A percentile compares a stretch with the other conserved stretches of the same genome.
Evolutionary conservation across 2,113 vertebrate species (phyloP).

Genomic region (Mobula hypostoma): DNA sequence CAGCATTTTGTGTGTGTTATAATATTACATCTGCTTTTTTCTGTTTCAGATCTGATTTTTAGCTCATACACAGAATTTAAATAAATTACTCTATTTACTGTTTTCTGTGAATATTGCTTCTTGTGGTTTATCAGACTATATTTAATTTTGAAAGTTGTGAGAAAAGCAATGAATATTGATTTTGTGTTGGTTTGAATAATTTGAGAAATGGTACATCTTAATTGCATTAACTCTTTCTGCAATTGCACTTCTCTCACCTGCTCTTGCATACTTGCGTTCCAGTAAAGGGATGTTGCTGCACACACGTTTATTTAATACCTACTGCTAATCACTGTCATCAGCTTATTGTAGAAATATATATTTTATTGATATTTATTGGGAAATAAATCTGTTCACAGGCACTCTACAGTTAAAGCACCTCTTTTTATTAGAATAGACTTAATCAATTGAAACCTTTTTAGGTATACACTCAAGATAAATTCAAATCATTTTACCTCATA

Average conservation of each 20-base stretch:
- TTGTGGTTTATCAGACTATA: background rate
- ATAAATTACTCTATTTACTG: background rate
- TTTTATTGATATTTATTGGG: constrained; percentile 9
- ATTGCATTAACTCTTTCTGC: background rate
- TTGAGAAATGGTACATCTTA: background rate
- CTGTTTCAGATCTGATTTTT: constrained; percentile 1
- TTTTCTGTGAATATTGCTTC: background rate
- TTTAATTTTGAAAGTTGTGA: background rate
- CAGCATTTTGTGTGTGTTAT: too few relatives aligned
- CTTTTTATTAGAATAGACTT: background rate
- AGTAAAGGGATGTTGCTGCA: background rate
- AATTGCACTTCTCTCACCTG: constrained; percentile 20
- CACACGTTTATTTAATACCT: constrained; percentile 7
- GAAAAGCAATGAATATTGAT: background rate
- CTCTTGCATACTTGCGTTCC: constrained; percentile 15
- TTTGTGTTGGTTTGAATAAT: background rate
- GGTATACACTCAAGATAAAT: background rate
- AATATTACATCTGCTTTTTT: background rate
- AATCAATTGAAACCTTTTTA: background rate
- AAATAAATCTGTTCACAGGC: background rate
- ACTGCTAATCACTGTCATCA: background rate
- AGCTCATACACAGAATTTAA: background rate
- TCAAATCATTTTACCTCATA: constrained; percentile 9
- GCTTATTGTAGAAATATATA: background rate
- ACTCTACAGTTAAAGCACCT: background rate